Evolutionary conservation across 2,113 vertebrate genomes (phyloP).

Genomic region (Psittacula cyanocephala): DNA sequence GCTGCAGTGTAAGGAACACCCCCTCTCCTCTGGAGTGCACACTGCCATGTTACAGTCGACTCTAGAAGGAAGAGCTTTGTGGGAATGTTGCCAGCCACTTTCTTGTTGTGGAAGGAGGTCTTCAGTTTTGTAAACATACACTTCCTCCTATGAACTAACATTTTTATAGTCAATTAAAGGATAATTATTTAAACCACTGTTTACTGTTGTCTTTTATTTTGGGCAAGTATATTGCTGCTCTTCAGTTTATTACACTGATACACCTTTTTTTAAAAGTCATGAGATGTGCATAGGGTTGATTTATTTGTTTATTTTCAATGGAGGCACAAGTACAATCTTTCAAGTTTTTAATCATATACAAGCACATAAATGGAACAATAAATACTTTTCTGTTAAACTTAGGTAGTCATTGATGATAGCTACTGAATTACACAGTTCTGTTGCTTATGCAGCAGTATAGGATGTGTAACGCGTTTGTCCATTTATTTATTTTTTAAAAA

Average conservation of each 20-base stretch:
- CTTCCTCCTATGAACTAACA: not conserved
- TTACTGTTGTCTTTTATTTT: not conserved
- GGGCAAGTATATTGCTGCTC: not conserved
- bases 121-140: not conserved
- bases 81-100: not conserved
- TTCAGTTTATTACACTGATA: not conserved
- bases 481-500: not conserved
- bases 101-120: not conserved
- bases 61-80: not conserved
- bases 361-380: not conserved
- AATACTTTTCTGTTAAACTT: not conserved
- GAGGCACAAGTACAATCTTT: not conserved
- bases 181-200: not conserved
- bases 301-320: not conserved
- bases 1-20: not conserved
- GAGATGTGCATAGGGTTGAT: not conserved
- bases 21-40: not conserved
- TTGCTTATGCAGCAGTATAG: not conserved
- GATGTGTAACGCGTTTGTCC: not conserved
- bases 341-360: not conserved
- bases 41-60: not conserved
- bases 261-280: not conserved
- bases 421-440: not conserved
- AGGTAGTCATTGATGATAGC: not conserved
- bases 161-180: not conserved